A percentile compares a stretch with the other conserved stretches of the same genome.
Conservation (phyloP, 1,140 invertebrate genomes). For the Penaeus vannamei region DNA sequence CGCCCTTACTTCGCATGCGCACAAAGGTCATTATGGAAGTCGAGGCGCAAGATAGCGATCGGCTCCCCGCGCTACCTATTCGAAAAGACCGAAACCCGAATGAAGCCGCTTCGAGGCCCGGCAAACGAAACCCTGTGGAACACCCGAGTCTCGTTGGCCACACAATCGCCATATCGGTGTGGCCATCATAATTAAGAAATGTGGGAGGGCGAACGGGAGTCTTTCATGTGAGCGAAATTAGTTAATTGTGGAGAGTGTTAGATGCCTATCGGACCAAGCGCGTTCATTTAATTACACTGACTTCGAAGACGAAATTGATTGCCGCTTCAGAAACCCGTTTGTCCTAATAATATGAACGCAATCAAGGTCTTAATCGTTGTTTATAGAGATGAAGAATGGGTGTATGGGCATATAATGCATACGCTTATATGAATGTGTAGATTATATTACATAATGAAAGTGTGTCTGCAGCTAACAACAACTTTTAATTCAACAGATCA, state of each 20-base stretch:
- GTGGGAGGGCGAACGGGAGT: slow-evolving; percentile 59
- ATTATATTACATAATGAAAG: no score
- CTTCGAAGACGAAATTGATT: slow-evolving; percentile 46
- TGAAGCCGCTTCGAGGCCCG: no score
- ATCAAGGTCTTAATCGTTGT: neutral
- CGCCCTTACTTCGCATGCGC: no score
- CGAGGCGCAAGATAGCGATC: no score
- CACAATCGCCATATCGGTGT: slow-evolving; percentile 44
- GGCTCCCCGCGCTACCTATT: no score
- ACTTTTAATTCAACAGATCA: no score
- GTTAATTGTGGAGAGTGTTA: slow-evolving; percentile 55
- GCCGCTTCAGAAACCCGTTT: slow-evolving; percentile 46
- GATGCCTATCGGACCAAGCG: slow-evolving; percentile 57
- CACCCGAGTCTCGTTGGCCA: neutral
- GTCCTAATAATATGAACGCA: slow-evolving; percentile 54
- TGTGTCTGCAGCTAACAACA: no score
- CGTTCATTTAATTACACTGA: slow-evolving; percentile 59
- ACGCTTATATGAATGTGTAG: no score
- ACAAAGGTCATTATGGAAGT: no score
- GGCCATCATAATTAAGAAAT: slow-evolving; percentile 59
- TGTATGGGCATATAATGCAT: no score
- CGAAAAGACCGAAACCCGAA: no score
- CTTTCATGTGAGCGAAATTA: slow-evolving; percentile 62
- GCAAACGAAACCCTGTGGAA: slow-evolving; percentile 40
- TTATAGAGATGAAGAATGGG: neutral